Percentiles rank a stretch among this genome's conserved stretches.
phyloP scores from a whole-genome alignment of 92 coral and sea anemone genomes.

The Parazoanthus atlanticus region DNA sequence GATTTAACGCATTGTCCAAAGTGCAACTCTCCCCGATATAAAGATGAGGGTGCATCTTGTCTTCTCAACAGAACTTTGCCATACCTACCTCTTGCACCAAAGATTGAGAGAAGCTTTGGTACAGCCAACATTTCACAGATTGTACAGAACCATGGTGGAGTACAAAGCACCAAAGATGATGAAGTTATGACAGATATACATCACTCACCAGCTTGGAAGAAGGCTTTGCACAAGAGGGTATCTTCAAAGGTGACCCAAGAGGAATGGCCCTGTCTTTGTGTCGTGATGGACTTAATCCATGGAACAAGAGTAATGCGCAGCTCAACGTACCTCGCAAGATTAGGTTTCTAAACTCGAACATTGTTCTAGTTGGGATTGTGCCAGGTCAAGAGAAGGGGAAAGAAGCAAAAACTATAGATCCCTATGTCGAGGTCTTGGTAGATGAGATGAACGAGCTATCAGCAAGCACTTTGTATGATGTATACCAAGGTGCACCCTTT shows the following conservation, averaged over 20 bases:
- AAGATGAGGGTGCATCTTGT: not conserved
- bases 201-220: too few species aligned
- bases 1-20: constrained; percentile 39
- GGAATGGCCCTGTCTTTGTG: too few species aligned
- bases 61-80: constrained; percentile 38
- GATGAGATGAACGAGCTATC: constrained; percentile 28
- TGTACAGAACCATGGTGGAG: too few species aligned
- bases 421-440: constrained; percentile 35
- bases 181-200: too few species aligned
- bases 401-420: constrained; percentile 38
- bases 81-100: constrained; percentile 58
- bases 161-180: too few species aligned
- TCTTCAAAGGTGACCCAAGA: too few species aligned
- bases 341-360: not conserved
- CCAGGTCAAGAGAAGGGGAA: constrained; percentile 30
- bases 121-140: constrained; percentile 37
- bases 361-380: constrained; percentile 43
- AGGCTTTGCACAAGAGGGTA: too few species aligned
- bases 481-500: constrained; percentile 29
- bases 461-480: constrained; percentile 31
- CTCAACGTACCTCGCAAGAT: constrained; percentile 12
- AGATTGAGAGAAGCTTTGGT: constrained; percentile 43
- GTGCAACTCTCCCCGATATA: constrained; percentile 44
- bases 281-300: too few species aligned
- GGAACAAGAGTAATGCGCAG: too few species aligned